A percentile compares a stretch with the other conserved stretches of the same genome.
These are phyloP conservation scores for Mystacornis crossleyi DNA, from an alignment of 2,113 vertebrate species.

Conservation along the genomic window DNA sequence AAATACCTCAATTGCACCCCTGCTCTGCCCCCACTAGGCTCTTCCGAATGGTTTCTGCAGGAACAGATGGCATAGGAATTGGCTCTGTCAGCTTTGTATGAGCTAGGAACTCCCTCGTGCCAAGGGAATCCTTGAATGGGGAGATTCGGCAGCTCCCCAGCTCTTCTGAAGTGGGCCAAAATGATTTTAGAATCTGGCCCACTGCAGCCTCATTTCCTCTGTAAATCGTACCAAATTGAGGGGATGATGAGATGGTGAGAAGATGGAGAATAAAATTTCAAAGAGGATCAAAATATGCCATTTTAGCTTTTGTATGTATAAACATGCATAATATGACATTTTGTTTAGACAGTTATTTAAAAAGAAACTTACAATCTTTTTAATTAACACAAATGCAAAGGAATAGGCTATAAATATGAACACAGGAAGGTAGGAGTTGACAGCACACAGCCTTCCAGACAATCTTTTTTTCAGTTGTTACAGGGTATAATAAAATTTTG, in stretches of 20 bases:
- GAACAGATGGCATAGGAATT: constrained; percentile 54
- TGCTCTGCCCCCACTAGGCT: not conserved
- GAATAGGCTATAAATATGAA: constrained; percentile 75
- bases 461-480: constrained; percentile 58
- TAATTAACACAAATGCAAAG: constrained; percentile 77
- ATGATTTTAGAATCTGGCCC: constrained; percentile 14
- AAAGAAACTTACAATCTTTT: constrained; percentile 75
- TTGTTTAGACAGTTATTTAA: constrained; percentile 79
- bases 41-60: not conserved
- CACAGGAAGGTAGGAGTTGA: constrained; percentile 71
- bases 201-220: not conserved
- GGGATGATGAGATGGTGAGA: not conserved
- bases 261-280: constrained; percentile 27
- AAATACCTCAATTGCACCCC: not conserved
- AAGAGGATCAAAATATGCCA: constrained; percentile 51
- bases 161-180: not conserved
- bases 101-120: constrained; percentile 18
- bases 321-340: constrained; percentile 77
- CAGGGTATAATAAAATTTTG: constrained; percentile 59
- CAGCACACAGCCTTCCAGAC: constrained; percentile 47
- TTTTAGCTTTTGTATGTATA: constrained; percentile 72
- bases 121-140: constrained; percentile 55
- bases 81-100: constrained; percentile 2
- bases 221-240: not conserved
- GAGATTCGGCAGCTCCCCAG: constrained; percentile 5